Conservation (phyloP, 2,797 vertebrate genomes). For the Bovichtus diacanthus region DNA sequence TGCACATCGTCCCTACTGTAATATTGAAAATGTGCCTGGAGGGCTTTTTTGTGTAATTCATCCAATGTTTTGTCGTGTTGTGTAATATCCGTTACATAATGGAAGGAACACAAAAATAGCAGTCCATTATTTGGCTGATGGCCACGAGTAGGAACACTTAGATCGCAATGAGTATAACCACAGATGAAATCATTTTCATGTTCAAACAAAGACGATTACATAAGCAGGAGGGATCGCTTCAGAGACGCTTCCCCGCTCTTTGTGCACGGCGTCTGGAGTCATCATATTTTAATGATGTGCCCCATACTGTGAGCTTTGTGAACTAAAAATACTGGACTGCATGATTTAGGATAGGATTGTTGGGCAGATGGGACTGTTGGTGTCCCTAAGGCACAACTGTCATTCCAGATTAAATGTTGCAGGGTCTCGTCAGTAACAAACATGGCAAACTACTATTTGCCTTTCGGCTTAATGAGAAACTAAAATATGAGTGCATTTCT, state of each 20-base stretch:
- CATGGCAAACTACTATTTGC: constrained; percentile 22
- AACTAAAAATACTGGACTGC: constrained; percentile 38
- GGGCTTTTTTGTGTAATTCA: constrained; percentile 34
- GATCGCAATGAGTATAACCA: neutral
- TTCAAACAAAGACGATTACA: constrained; percentile 35
- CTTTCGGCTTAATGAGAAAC: constrained; percentile 33
- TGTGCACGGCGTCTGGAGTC: neutral
- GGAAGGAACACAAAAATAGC: constrained; percentile 62
- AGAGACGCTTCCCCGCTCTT: neutral
- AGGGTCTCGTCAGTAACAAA: constrained; percentile 36
- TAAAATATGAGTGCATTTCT: constrained; percentile 19
- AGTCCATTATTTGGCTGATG: constrained; percentile 52
- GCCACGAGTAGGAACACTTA: constrained; percentile 39
- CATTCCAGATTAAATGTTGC: constrained; percentile 38
- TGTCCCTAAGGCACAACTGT: constrained; percentile 20
- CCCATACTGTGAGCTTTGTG: constrained; percentile 9
- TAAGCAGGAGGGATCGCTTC: constrained; percentile 40
- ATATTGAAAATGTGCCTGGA: neutral
- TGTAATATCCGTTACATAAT: constrained; percentile 66
- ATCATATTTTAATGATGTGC: constrained; percentile 54
- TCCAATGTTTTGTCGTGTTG: constrained; percentile 44
- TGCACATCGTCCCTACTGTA: neutral
- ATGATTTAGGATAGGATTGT: constrained; percentile 16
- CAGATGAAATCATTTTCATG: constrained; percentile 37
- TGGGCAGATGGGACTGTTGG: constrained; percentile 40